Evolutionary conservation across 2,888 invertebrate species (phyloP), one percentile per base, ranked within the genome.

Genomic region (Ecdyonurus torrentis): DNA sequence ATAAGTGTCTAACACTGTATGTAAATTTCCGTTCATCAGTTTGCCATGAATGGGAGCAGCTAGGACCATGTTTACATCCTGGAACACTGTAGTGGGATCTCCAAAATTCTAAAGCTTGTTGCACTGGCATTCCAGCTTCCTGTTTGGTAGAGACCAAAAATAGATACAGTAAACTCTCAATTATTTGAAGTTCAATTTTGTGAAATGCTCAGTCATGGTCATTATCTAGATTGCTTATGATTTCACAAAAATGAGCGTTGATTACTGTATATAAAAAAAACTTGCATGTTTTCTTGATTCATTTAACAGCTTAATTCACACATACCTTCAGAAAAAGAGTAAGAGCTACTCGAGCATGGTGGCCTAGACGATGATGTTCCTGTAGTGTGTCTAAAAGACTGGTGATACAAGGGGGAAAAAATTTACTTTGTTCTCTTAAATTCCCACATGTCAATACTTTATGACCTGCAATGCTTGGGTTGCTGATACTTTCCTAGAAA

Each of bases 1-100:
- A 87, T 73, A 86, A 75, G 70, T 87, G 87, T 65, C 85, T 76
- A 61, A 87, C 84, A 64, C 84, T 83, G 73, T 86, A 86, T 2
- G 79, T 70, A 71, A 81, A 85, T 68, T 83, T 81, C 24, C 78
- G 79, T 66, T 81, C 80, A 72, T 83, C 80, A 59, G 76, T 77
- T 61, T 79, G 77, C 87, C 87, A 87, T 67, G 74, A 77, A 68
- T 87, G 87, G 22, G 75, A 74, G 68, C 86, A 86, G 59, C 72
- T 74, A 52, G 79, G 77, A 61, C 70, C 72, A 52, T 78, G 76
- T 1, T 65, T 64, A 55, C 19, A 20, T 65, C 72, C 71, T 58
- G 74, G 73, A 68, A 80, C 77, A 1, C 77, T 78, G 72, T 87
- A 87, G 71, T 86, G 84, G 22, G 71, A 68, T 70, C 77, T 79